phyloP scores from a whole-genome alignment of 2,113 vertebrate species.

The Nettapus auritus region DNA sequence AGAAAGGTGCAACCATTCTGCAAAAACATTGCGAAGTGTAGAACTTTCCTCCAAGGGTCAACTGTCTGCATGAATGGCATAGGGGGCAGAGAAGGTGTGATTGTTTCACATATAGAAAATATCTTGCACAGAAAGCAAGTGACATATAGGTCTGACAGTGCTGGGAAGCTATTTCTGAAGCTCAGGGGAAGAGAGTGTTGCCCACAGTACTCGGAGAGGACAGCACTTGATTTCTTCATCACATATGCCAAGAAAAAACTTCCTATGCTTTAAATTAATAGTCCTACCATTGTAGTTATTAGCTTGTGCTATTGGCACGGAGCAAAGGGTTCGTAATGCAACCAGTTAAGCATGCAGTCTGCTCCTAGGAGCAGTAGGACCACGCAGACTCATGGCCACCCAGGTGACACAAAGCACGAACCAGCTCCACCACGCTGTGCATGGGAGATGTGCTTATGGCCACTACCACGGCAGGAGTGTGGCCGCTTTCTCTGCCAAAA shows the following conservation, averaged over 20 bases:
- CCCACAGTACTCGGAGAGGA: not conserved
- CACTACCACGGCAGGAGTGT: accelerated
- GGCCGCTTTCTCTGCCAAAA: not conserved
- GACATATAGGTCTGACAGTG: not conserved
- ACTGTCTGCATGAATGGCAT: not conserved
- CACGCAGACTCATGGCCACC: not conserved
- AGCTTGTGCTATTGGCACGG: not conserved
- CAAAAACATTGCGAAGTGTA: not conserved
- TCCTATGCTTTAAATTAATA: not conserved
- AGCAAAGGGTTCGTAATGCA: accelerated
- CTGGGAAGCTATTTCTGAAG: not conserved
- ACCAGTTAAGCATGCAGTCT: not conserved
- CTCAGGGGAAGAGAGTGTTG: not conserved
- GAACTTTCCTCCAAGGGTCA: not conserved
- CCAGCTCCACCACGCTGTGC: accelerated
- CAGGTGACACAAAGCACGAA: accelerated
- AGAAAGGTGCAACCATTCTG: not conserved
- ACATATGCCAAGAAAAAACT: not conserved
- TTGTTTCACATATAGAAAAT: not conserved
- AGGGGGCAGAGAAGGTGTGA: not conserved
- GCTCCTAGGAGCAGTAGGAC: not conserved
- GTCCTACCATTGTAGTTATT: not conserved
- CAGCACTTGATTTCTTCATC: not conserved
- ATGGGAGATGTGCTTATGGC: not conserved
- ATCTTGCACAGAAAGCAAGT: not conserved